phyloP scores from a whole-genome alignment of 2,113 vertebrate species.

The Prinia subflava region DNA sequence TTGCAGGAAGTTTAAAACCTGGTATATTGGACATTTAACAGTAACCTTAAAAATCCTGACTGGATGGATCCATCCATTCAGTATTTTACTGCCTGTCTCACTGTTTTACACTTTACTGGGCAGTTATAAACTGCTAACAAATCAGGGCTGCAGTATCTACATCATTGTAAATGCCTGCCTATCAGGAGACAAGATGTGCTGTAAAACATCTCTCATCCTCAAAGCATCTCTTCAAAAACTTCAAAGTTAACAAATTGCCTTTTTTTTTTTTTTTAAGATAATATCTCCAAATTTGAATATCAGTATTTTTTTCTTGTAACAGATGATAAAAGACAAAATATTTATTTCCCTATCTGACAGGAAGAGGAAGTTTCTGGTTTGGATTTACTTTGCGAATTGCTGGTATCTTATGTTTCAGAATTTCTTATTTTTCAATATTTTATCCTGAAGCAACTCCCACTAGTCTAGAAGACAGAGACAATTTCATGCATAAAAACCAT shows the following conservation, averaged over 20 bases:
- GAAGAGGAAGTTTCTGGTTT: background rate
- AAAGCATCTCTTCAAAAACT: background rate
- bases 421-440: background rate
- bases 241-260: background rate
- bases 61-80: background rate
- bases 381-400: background rate
- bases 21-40: background rate
- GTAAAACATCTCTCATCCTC: background rate
- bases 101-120: background rate
- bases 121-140: background rate
- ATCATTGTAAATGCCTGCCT: background rate
- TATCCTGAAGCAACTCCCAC: background rate
- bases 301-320: background rate
- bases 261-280: accelerated
- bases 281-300: background rate
- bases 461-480: background rate
- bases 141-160: background rate
- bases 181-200: background rate
- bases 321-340: background rate
- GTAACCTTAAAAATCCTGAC: background rate
- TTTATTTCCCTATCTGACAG: background rate
- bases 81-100: background rate
- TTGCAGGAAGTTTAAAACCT: background rate
- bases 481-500: background rate
- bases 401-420: background rate